Conservation (phyloP, 2,113 vertebrate species). For the Protobothrops mucrosquamatus region DNA sequence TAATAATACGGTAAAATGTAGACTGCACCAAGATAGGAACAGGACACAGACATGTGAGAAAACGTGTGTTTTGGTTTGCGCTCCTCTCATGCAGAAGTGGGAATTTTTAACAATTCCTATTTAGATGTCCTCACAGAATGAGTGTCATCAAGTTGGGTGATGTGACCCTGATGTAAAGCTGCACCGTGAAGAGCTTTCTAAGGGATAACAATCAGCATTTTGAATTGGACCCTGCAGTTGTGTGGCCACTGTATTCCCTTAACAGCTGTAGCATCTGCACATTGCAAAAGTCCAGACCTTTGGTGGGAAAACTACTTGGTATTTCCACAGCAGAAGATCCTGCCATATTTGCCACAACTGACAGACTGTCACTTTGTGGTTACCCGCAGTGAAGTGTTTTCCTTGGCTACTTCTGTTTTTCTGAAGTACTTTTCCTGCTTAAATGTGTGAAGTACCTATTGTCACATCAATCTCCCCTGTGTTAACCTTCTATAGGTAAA, state of each 20-base stretch:
- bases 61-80: neutral
- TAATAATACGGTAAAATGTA: neutral
- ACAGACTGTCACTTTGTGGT: neutral
- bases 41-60: neutral
- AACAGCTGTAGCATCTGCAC: neutral
- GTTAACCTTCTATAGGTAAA: neutral
- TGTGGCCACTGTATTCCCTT: neutral
- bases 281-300: neutral
- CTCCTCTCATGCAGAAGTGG: neutral
- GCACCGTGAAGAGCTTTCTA: neutral
- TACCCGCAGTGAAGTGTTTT: neutral
- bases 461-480: neutral
- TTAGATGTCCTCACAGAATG: neutral
- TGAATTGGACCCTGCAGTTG: neutral
- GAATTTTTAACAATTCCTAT: neutral
- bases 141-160: neutral
- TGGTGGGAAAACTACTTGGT: neutral
- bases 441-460: neutral
- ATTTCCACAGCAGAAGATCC: neutral
- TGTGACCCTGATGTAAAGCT: neutral
- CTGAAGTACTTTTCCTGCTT: neutral
- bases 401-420: neutral
- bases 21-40: neutral
- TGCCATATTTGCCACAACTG: neutral
- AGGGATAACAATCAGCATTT: neutral